Conservation (phyloP, 2,797 vertebrate species). For the Clamator glandarius region DNA sequence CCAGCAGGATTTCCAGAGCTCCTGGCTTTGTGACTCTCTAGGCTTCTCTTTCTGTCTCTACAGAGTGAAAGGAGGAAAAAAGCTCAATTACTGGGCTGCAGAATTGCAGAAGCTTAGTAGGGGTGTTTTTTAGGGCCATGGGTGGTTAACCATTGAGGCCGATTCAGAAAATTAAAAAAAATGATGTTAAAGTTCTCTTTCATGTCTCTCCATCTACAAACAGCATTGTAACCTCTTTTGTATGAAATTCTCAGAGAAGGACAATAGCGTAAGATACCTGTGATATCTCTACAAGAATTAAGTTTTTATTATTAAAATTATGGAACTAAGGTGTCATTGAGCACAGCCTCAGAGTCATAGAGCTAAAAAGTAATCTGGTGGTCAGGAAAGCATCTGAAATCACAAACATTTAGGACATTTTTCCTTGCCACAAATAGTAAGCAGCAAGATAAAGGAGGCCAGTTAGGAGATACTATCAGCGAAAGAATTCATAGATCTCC, state of each 20-base stretch:
- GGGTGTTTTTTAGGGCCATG: background rate
- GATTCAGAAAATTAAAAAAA: background rate
- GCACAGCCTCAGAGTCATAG: background rate
- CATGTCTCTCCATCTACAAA: background rate
- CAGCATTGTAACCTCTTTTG: background rate
- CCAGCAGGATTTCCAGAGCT: background rate
- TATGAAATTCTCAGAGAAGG: background rate
- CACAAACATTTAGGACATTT: background rate
- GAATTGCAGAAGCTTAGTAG: background rate
- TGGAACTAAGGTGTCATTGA: background rate
- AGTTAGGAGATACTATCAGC: constrained; percentile 22
- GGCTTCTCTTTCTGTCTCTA: background rate
- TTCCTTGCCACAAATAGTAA: background rate
- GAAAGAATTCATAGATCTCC: constrained; percentile 48
- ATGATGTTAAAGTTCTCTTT: background rate
- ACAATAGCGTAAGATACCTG: background rate
- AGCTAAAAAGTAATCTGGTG: background rate
- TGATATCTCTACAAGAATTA: background rate
- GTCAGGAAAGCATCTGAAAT: background rate
- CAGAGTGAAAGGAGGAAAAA: background rate
- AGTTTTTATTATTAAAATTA: background rate
- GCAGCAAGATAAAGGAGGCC: background rate
- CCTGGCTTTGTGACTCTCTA: background rate
- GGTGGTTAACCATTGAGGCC: background rate
- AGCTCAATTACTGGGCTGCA: background rate